Evolutionary conservation across 2,888 invertebrate genomes (phyloP).

Genomic region (Epinotia demarniana): DNA sequence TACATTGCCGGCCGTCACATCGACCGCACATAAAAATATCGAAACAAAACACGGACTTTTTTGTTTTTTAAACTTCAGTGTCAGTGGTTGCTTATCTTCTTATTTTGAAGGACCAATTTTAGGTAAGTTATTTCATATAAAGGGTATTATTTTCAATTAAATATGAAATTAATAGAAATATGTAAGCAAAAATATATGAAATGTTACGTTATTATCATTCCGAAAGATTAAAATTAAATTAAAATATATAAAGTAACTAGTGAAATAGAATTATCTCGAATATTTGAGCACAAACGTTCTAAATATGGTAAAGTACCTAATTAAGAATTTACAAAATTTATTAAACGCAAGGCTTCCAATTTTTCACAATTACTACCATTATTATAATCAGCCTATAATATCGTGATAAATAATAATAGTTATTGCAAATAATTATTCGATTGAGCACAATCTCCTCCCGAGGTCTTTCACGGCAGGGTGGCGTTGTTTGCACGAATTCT

Average conservation of each 20-base stretch:
- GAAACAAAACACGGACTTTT: slow-evolving; percentile 51
- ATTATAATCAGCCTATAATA: neutral
- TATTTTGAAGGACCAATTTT: slow-evolving; percentile 69
- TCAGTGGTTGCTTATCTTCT: slow-evolving; percentile 67
- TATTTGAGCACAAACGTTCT: neutral
- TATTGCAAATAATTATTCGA: slow-evolving; percentile 21
- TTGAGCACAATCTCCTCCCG: slow-evolving; percentile 29
- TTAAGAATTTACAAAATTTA: neutral
- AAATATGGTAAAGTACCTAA: neutral
- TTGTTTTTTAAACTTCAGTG: slow-evolving; percentile 64
- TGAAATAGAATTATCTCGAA: neutral
- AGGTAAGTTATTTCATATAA: slow-evolving; percentile 67
- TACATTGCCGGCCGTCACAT: slow-evolving; percentile 78
- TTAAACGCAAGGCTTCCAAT: neutral
- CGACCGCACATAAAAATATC: slow-evolving; percentile 70
- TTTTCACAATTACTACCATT: neutral
- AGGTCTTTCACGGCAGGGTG: slow-evolving; percentile 58
- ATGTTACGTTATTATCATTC: no score
- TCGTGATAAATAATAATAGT: neutral
- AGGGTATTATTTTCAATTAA: neutral
- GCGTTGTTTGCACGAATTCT: slow-evolving; percentile 51
- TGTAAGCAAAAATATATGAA: neutral
- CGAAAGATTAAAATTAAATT: no score
- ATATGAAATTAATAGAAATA: neutral
- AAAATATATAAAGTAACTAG: neutral